Conservation (phyloP, 2,888 invertebrate genomes). For the Oscheius sp. region DNA sequence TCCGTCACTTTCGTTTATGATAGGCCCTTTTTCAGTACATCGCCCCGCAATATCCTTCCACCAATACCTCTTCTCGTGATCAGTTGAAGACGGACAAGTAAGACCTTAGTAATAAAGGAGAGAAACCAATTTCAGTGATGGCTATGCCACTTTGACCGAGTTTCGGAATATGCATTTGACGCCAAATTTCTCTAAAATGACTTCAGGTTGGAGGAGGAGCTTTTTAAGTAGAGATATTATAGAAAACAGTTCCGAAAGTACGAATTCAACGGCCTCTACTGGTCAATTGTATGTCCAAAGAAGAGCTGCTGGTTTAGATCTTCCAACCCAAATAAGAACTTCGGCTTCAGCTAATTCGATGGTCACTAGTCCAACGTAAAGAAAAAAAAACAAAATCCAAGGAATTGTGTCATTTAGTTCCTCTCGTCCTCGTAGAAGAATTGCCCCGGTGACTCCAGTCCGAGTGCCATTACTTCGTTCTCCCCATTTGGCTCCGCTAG, state of each 20-base stretch:
- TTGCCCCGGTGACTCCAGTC: slow-evolving; percentile 5
- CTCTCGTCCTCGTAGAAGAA: slow-evolving; percentile 13
- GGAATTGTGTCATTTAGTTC: background rate
- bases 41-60: slow-evolving; percentile 22
- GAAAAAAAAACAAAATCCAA: background rate
- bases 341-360: slow-evolving; percentile 1
- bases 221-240: background rate
- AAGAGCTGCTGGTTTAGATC: background rate
- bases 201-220: background rate
- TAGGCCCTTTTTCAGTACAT: slow-evolving; percentile 25
- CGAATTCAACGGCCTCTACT: slow-evolving; percentile 11
- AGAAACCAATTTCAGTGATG: slow-evolving; percentile 19
- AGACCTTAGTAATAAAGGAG: background rate
- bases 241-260: background rate
- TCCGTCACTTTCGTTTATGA: no score
- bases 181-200: background rate
- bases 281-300: slow-evolving; percentile 8
- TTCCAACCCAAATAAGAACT: background rate
- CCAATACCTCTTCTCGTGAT: slow-evolving; percentile 1
- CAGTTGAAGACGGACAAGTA: slow-evolving; percentile 10
- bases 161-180: slow-evolving; percentile 5
- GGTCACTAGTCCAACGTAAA: background rate
- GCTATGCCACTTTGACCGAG: slow-evolving; percentile 26
- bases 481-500: slow-evolving; percentile 45
- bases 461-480: background rate